Evolutionary conservation across 2,797 vertebrate species (phyloP), one percentile per base, ranked within the genome.

Genomic region (Phoebastria nigripes): DNA sequence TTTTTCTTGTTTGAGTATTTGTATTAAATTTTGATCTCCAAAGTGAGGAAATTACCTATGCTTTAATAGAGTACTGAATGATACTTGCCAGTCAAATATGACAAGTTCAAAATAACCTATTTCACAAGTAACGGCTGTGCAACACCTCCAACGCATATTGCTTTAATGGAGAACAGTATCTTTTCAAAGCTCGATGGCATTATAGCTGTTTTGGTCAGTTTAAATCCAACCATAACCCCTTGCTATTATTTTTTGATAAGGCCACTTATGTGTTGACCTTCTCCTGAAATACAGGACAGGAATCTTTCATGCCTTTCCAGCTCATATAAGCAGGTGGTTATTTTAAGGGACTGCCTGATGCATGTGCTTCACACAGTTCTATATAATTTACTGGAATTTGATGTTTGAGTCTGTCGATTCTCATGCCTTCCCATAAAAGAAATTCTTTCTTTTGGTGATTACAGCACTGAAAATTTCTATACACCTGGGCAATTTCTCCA

Each of bases 341-440:
- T 91, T 93, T 91, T 72, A 93, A 66, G 46, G 44, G 51, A 42
- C 65, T 87, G 51, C 14, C 55, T 93, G 72, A 95, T 85, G 41
- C 46, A 82, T 72, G 73, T 54, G 44, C 26, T 87, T 91, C 52
- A 73, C 33, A 67, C 8, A 73, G 19, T 51, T 76, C 84, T 86
- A 73, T 93, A 66, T 89, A 77, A 96, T 95, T 91, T 86, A 77
- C 74, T 54, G 82, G 66, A 86, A 91, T 87, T 59, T 89, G 33
- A 47, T 83, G 69, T 77, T 25, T 55, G 18, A 74, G 26, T 49
- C 77, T 91, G 59, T 58, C 15, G 12, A 73, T 70, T 84, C 55
- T 84, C 67, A 74, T 18, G 26, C 18, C 33, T 94, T 87, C 54
- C 33, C 79, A 61, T 18, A 63, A 82, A 84, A 85, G 1, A 71